Conservation (phyloP, 1,140 invertebrate genomes). For the Bombus pyrosoma region DNA sequence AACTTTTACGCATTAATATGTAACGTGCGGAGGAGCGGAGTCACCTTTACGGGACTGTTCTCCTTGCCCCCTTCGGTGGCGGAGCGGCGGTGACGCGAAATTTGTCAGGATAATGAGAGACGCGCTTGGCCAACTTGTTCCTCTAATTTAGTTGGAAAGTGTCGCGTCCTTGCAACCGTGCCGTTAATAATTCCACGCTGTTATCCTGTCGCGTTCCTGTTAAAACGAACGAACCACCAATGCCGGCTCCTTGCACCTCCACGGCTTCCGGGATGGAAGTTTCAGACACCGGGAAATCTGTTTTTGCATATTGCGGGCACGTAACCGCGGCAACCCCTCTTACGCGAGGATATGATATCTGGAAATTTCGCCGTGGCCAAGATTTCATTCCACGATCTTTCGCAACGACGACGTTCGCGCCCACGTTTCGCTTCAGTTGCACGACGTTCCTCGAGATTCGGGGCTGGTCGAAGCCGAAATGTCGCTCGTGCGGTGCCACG, state of each 20-base stretch:
- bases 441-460: background rate
- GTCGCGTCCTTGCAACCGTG: slow-evolving; percentile 53
- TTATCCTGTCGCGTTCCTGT: slow-evolving; percentile 45
- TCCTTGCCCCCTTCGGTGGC: background rate
- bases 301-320: slow-evolving; percentile 49
- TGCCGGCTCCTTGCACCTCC: too few species aligned
- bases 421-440: background rate
- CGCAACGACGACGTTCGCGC: background rate
- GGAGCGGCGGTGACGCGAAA: slow-evolving; percentile 28
- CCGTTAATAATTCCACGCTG: slow-evolving; percentile 66
- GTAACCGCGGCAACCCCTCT: background rate
- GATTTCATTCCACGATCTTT: slow-evolving; percentile 10
- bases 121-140: slow-evolving; percentile 46
- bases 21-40: slow-evolving; percentile 24
- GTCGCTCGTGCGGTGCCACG: too few species aligned
- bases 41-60: background rate
- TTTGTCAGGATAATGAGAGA: slow-evolving; percentile 62
- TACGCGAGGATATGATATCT: slow-evolving; percentile 1
- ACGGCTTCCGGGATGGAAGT: slow-evolving; percentile 48
- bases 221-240: background rate
- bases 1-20: slow-evolving; percentile 71
- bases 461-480: background rate
- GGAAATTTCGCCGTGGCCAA: slow-evolving; percentile 5
- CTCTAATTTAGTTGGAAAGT: slow-evolving; percentile 65
- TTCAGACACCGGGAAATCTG: slow-evolving; percentile 43